These are phyloP conservation scores for Acrobasis consociella DNA, from an alignment of 2,888 invertebrate species.

Conservation along the genomic window DNA sequence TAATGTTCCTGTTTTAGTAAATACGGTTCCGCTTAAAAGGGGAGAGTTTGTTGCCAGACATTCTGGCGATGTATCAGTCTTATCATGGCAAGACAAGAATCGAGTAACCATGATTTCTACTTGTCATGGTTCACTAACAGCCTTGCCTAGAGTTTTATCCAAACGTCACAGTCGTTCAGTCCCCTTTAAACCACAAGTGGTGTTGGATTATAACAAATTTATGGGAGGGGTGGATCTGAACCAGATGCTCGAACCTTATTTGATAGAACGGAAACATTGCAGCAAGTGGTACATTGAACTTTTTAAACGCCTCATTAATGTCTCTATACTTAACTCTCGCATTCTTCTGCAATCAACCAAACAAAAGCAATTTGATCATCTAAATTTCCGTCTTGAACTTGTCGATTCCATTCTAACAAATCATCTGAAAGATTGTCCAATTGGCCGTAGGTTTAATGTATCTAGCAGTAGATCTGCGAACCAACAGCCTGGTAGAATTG, in stretches of 20 bases:
- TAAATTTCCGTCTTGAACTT: neutral
- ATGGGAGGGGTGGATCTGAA: neutral
- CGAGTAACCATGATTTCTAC: neutral
- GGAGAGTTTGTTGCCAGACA: neutral
- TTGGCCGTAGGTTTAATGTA: neutral
- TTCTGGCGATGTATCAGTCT: too few species aligned
- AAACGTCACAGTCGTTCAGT: neutral
- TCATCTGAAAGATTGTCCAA: neutral
- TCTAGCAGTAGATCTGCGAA: conserved; percentile 4
- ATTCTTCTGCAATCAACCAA: neutral
- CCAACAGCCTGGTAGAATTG: neutral
- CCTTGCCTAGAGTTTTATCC: neutral
- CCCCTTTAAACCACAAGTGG: neutral
- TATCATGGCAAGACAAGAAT: too few species aligned
- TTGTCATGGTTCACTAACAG: neutral
- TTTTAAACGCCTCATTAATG: neutral
- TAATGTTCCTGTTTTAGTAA: neutral
- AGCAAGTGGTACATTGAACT: neutral
- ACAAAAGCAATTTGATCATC: neutral
- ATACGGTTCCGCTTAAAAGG: neutral
- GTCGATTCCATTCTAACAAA: neutral
- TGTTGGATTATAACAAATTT: neutral
- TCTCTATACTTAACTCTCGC: neutral
- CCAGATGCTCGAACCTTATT: neutral
- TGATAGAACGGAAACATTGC: neutral